Evolutionary conservation across 2,888 invertebrate species (phyloP), one percentile per base, ranked within the genome.

Genomic region (Ornithoptera priamus): DNA sequence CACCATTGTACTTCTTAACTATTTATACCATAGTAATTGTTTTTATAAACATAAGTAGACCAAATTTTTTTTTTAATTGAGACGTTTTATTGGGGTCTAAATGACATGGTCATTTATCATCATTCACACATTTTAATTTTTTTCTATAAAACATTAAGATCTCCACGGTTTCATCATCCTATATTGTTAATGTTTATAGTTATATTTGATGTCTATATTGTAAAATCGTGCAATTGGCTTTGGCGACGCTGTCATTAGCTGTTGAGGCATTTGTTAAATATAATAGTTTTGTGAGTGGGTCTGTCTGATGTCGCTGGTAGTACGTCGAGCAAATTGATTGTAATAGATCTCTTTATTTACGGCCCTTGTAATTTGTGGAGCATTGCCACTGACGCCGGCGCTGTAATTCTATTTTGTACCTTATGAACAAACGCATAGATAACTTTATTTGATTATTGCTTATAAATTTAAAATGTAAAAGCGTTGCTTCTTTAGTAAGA

Each of bases 311-410:
- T 20, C 20, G 60, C 36, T 53, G 6, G 65, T 18, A 58, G 50
- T 68, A 65, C 65, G 46, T 20, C 62, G 46, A 66, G 62, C 62
- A 50, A 66, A 62, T 69, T 58, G 42, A 53, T 64, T 69, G 50
- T 50, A 53, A 65, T 66, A 62, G 61, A 58, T 59, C 46, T 50
- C 24, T 62, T 62, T 62, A 66, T 69, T 69, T 69, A 66, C 69
- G 65, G 65, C 61, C 57, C 62, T 22, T 46, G 62, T 58, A 66
- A 66, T 69, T 69, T 62, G 65, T 62, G 50, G 36, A 57, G 39
- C 62, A 58, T 62, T 58, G 65, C 57, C 50, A 69, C 50, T 15
- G 46, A 61, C 62, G 50, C 39, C 42, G 24, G 62, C 46, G n/a
- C 24, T 18, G 57, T 46, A 62, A 30, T n/a, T 24, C n/a, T 60